Evolutionary conservation across 2,113 vertebrate species (phyloP).

Genomic region (Sturnira hondurensis): DNA sequence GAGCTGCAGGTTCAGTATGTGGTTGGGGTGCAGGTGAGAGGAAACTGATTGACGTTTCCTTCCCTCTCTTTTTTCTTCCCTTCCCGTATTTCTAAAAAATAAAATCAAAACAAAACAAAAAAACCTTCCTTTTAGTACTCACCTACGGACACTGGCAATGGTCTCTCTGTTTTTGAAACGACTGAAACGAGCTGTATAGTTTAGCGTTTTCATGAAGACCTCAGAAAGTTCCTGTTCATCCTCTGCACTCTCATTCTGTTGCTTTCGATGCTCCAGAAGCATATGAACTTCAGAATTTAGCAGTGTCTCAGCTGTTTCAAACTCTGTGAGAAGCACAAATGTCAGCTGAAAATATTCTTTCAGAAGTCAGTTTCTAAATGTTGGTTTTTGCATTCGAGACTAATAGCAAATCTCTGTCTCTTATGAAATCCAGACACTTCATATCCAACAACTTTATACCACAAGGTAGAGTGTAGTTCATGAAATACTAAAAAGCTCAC

Average conservation of each 20-base stretch:
- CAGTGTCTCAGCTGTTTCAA: constrained; percentile 94
- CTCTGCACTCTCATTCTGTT: constrained; percentile 98
- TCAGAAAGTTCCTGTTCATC: constrained; percentile 98
- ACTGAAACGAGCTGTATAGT: constrained; percentile 96
- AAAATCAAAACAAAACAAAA: too few relatives aligned
- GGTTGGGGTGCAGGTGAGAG: too few relatives aligned
- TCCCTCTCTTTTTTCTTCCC: too few relatives aligned
- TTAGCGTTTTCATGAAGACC: constrained; percentile 98
- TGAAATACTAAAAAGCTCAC: neutral
- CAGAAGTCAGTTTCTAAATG: neutral
- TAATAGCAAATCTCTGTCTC: neutral
- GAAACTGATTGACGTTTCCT: too few relatives aligned
- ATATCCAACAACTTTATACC: neutral
- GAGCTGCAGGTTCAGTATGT: too few relatives aligned
- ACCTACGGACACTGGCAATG: constrained; percentile 97
- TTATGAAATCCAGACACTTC: neutral
- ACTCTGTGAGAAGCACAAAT: constrained; percentile 82
- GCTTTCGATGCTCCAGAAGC: constrained; percentile 96
- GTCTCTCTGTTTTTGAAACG: constrained; percentile 98
- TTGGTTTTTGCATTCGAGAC: neutral
- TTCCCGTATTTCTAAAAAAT: too few relatives aligned
- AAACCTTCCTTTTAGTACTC: neutral
- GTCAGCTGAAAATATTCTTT: constrained; percentile 2
- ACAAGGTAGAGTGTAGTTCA: neutral
- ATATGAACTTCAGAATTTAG: constrained; percentile 98